Percentiles rank a stretch among this genome's conserved stretches.
phyloP scores from a whole-genome alignment of 1,140 invertebrate genomes.

The Anadara kagoshimensis region DNA sequence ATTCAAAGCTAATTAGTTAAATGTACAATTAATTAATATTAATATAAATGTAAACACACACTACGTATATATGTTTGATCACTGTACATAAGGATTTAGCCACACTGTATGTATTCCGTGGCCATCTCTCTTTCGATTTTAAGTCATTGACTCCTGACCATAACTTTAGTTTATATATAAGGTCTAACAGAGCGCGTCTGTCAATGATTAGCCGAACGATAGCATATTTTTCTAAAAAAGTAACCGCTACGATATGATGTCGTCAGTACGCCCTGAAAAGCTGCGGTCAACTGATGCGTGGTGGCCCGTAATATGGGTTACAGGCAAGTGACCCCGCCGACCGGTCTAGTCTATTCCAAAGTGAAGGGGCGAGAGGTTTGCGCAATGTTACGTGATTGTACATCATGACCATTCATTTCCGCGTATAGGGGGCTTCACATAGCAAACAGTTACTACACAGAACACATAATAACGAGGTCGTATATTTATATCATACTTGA shows the following conservation, averaged over 20 bases:
- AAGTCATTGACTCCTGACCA: conserved; percentile 45
- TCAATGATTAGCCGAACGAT: conserved; percentile 32
- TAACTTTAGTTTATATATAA: conserved; percentile 8
- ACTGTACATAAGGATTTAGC: no score
- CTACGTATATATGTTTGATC: no score
- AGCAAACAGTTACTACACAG: no score
- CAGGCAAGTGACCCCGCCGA: conserved; percentile 61
- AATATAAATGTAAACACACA: no score
- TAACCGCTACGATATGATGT: conserved; percentile 42
- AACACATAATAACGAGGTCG: no score
- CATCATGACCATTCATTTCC: conserved; percentile 45
- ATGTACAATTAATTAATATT: no score
- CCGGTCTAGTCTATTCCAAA: conserved; percentile 59
- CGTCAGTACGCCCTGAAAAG: conserved; percentile 54
- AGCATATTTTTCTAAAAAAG: conserved; percentile 43
- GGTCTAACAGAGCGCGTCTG: conserved; percentile 20
- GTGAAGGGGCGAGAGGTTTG: conserved; percentile 58
- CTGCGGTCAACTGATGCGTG: conserved; percentile 65
- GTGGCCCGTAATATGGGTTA: conserved; percentile 59
- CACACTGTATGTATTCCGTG: conserved; percentile 1
- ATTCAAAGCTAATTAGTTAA: no score
- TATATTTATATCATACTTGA: no score
- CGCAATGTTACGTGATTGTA: conserved; percentile 52
- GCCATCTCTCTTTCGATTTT: conserved; percentile 1
- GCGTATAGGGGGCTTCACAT: background rate